phyloP scores from a whole-genome alignment of 1,140 invertebrate species.

The Cecropterus lyciades region DNA sequence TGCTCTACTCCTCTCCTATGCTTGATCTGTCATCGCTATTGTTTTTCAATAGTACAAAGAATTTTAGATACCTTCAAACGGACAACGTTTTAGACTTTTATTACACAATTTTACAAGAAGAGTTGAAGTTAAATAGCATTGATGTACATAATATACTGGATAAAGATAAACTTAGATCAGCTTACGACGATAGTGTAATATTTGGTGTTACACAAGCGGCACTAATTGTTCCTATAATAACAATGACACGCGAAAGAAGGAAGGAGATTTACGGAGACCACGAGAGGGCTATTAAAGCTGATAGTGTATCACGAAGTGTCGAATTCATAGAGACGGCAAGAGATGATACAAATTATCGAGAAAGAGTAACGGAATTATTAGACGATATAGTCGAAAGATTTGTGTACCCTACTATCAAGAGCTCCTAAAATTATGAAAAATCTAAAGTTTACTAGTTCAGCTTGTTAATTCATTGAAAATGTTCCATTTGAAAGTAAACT shows the following conservation, averaged over 20 bases:
- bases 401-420: slow-evolving; percentile 48
- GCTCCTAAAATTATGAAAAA: too few species aligned
- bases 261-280: slow-evolving; percentile 65
- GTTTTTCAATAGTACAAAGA: slow-evolving; percentile 80
- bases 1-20: slow-evolving; percentile 82
- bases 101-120: slow-evolving; percentile 68
- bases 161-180: slow-evolving; percentile 56
- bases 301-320: slow-evolving; percentile 71
- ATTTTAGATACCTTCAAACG: slow-evolving; percentile 65
- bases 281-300: slow-evolving; percentile 66
- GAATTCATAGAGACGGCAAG: slow-evolving; percentile 77
- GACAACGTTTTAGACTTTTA: slow-evolving; percentile 72
- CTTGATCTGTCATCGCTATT: slow-evolving; percentile 83
- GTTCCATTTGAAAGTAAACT: too few species aligned
- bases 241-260: slow-evolving; percentile 61
- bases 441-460: neutral
- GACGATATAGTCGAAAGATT: slow-evolving; percentile 81
- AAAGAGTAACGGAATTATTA: slow-evolving; percentile 75
- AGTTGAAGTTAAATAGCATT: slow-evolving; percentile 64
- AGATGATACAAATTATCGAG: slow-evolving; percentile 64
- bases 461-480: too few species aligned
- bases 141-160: slow-evolving; percentile 60
- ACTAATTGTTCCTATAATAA: slow-evolving; percentile 78
- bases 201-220: slow-evolving; percentile 82
- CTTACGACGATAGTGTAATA: slow-evolving; percentile 74